phyloP scores from a whole-genome alignment of 2,113 vertebrate genomes.

The Gila orcuttii region DNA sequence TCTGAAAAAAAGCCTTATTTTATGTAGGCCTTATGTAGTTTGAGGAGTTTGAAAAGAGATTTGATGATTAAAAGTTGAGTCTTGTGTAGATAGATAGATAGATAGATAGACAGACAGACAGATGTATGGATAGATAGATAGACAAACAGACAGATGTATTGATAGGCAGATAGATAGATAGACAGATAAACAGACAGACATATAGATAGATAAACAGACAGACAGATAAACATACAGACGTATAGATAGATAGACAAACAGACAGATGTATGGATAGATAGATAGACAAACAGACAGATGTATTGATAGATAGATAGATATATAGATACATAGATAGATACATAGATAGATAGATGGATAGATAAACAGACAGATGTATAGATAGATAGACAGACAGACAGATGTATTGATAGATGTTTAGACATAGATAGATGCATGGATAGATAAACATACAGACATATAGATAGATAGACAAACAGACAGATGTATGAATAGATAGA shows the following conservation, averaged over 20 bases:
- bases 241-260: neutral
- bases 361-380: neutral
- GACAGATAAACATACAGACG: rapidly evolving
- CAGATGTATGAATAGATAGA: neutral
- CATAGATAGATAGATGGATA: neutral
- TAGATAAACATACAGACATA: rapidly evolving
- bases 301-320: neutral
- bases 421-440: neutral
- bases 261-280: rapidly evolving
- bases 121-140: neutral
- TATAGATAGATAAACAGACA: neutral
- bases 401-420: too few relatives aligned
- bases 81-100: neutral
- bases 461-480: neutral
- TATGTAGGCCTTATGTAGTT: neutral
- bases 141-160: neutral
- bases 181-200: neutral
- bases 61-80: neutral
- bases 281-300: too few relatives aligned
- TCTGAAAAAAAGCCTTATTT: neutral
- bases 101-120: neutral
- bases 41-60: neutral
- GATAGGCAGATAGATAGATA: neutral
- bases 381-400: neutral
- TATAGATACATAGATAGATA: rapidly evolving